Percentiles rank a stretch among this genome's conserved stretches.
These are phyloP conservation scores for Pseudopipra pipra DNA, from an alignment of 2,113 vertebrate genomes.

Conservation along the genomic window DNA sequence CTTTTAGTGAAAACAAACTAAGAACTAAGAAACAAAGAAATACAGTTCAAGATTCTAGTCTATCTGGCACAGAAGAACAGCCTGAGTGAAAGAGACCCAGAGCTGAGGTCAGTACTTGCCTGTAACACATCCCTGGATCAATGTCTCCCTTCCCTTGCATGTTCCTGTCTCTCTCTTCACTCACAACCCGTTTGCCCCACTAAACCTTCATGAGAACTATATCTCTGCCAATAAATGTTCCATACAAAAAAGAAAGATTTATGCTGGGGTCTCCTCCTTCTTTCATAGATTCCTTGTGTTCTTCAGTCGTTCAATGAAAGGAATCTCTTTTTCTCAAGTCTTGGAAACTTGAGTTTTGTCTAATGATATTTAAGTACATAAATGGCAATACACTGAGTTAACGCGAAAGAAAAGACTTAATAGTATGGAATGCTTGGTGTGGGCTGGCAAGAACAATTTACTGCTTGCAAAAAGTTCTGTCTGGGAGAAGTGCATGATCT, in stretches of 20 bases:
- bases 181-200: background rate
- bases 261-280: fast-evolving
- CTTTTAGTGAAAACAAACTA: background rate
- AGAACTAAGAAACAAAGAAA: background rate
- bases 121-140: background rate
- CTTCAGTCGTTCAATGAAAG: background rate
- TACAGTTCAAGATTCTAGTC: background rate
- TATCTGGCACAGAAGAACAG: background rate
- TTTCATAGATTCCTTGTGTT: background rate
- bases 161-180: background rate
- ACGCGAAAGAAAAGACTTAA: background rate
- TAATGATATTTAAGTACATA: constrained; percentile 14
- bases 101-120: background rate
- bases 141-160: background rate
- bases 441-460: constrained; percentile 11
- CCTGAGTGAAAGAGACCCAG: background rate
- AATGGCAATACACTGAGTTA: constrained; percentile 5
- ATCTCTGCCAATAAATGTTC: background rate
- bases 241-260: background rate
- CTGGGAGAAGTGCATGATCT: background rate
- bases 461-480: background rate
- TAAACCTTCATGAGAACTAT: background rate
- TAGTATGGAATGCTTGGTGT: background rate
- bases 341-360: background rate
- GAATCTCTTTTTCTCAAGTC: background rate